Conservation (phyloP, 2,113 vertebrate species). For the Cottus gobio region DNA sequence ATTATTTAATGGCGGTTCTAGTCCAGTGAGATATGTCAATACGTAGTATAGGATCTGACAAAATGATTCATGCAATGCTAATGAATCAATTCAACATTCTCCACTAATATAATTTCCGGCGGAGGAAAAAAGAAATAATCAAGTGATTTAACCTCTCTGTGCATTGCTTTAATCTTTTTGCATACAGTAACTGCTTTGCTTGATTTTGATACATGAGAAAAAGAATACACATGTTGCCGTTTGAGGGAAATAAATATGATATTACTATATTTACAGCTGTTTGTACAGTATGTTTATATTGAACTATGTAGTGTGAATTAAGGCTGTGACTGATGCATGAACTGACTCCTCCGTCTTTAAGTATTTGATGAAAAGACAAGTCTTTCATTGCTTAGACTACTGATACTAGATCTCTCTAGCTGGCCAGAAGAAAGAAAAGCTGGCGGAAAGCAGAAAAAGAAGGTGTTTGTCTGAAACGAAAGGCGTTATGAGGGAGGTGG, state of each 20-base stretch:
- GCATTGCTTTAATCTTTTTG: slow-evolving; percentile 53
- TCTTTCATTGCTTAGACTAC: slow-evolving; percentile 44
- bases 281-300: neutral
- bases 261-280: slow-evolving; percentile 20
- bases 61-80: slow-evolving; percentile 71
- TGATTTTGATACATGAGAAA: slow-evolving; percentile 2
- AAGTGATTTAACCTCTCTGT: slow-evolving; percentile 54
- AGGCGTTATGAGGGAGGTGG: slow-evolving; percentile 52
- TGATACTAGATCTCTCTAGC: slow-evolving; percentile 35
- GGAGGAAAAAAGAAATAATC: slow-evolving; percentile 23
- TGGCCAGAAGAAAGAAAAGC: slow-evolving; percentile 51
- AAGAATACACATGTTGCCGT: neutral
- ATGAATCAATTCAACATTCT: slow-evolving; percentile 70
- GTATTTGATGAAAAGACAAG: slow-evolving; percentile 36
- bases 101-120: slow-evolving; percentile 62
- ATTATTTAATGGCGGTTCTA: slow-evolving; percentile 69
- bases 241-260: slow-evolving; percentile 22
- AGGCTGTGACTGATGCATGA: slow-evolving; percentile 25
- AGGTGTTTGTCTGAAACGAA: slow-evolving; percentile 51
- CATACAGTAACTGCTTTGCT: slow-evolving; percentile 12
- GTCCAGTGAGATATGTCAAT: slow-evolving; percentile 71
- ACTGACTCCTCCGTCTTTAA: slow-evolving; percentile 21
- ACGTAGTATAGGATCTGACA: slow-evolving; percentile 63
- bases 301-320: slow-evolving; percentile 5
- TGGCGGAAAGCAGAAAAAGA: slow-evolving; percentile 40